Base-by-base conservation (phyloP, 2,888 invertebrate species). In the Scaptomyza polygonia region DNA sequence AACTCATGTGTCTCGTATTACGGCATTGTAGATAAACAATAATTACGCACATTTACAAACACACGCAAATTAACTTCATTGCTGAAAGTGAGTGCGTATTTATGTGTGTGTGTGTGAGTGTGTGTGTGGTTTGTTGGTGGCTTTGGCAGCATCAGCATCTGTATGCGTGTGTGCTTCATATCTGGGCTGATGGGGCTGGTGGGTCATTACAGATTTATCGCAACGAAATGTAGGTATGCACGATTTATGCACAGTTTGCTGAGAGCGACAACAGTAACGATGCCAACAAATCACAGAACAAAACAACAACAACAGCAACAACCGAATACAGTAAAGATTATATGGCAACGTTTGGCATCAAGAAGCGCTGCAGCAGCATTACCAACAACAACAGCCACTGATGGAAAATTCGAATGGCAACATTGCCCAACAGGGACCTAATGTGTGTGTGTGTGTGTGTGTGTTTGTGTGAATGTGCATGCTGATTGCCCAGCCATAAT, bases 241-340 rank as follows among this genome's bases (percentile, higher is more conserved):
- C 72, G 83, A 84, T 87, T 87, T 84, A 84, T 84, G 83, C 65
- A 79, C 88, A 87, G 83, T 84, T 84, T 77, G 88, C 86, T 87
- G 83, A 75, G 88, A 84, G 83, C 88, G 86, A 87, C 83, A 84
- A 87, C 83, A 84, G 77, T 87, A 84, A 84, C 79, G 86, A 86
- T 71, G 83, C 77, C 83, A 87, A 83, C 88, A 87, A 87, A 83
- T 83, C 83, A 87, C 88, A 67, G 79, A 36, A 51, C 51, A 40
- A 52, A 72, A 49, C 56, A 55, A 36, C 47, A 56, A 21, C 58
- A 57, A 34, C 48, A 59, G 4, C 5, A 25, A 21, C 56, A 52
- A 9, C 52, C n/a, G n/a, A n/a, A n/a, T 44, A 25, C 62, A 62
- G 63, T 65, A 44, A 69, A 51, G 76, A 79, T 69, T 75, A 75